Evolutionary conservation across 2,888 invertebrate genomes (phyloP).

Genomic region (Hololepta plana): DNA sequence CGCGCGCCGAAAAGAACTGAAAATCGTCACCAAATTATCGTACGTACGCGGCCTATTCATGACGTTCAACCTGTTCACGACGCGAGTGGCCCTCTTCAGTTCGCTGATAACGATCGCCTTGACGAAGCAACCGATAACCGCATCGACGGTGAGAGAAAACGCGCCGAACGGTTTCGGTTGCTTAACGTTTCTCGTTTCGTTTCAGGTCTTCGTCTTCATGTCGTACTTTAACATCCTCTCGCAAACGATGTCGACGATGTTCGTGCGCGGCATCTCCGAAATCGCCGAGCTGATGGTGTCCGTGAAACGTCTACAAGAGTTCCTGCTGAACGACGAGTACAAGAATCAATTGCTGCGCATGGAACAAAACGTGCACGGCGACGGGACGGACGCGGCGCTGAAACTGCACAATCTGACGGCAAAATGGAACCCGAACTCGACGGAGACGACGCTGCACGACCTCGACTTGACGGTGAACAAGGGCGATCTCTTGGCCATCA

Average conservation of each 20-base stretch:
- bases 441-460: slow-evolving; percentile 20
- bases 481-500: slow-evolving; percentile 30
- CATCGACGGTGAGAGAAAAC: slow-evolving; percentile 40
- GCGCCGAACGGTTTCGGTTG: neutral
- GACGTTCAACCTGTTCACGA: slow-evolving; percentile 65
- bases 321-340: slow-evolving; percentile 23
- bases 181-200: neutral
- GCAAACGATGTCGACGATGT: slow-evolving; percentile 38
- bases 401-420: slow-evolving; percentile 18
- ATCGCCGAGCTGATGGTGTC: slow-evolving; percentile 29
- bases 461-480: slow-evolving; percentile 17
- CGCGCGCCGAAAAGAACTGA: slow-evolving; percentile 35
- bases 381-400: slow-evolving; percentile 15
- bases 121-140: slow-evolving; percentile 39
- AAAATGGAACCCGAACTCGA: slow-evolving; percentile 20
- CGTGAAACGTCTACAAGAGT: slow-evolving; percentile 25
- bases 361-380: slow-evolving; percentile 11
- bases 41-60: slow-evolving; percentile 47
- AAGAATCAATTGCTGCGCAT: slow-evolving; percentile 13
- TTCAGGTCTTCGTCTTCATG: slow-evolving; percentile 34
- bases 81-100: slow-evolving; percentile 58
- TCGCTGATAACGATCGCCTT: slow-evolving; percentile 54
- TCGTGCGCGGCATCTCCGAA: slow-evolving; percentile 30
- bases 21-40: slow-evolving; percentile 40
- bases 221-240: slow-evolving; percentile 35